phyloP scores from a whole-genome alignment of 2,113 vertebrate genomes.

The Cryptomyrus ogoouensis region DNA sequence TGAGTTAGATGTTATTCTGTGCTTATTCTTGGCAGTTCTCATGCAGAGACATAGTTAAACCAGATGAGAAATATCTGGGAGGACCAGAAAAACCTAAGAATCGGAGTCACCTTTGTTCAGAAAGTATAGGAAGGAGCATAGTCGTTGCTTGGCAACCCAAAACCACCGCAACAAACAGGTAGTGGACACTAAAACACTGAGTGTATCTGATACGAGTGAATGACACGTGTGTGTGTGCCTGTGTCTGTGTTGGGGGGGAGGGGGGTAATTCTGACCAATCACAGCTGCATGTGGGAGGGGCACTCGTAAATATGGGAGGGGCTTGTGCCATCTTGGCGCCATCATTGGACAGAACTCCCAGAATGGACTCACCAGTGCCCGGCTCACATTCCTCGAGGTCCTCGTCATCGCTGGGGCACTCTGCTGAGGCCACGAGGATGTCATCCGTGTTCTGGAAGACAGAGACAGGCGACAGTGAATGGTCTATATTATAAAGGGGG shows the following conservation, averaged over 20 bases:
- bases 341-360: neutral
- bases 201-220: neutral
- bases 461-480: slow-evolving; percentile 3
- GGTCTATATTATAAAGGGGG: neutral
- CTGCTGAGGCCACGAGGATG: slow-evolving; percentile 84
- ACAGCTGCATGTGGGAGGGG: slow-evolving; percentile 8
- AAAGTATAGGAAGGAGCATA: neutral
- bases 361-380: slow-evolving; percentile 79
- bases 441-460: slow-evolving; percentile 83
- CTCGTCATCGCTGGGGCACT: slow-evolving; percentile 92
- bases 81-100: neutral
- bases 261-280: slow-evolving; percentile 15
- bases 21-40: slow-evolving; percentile 7
- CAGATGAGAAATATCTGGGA: neutral
- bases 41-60: neutral
- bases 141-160: neutral
- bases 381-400: slow-evolving; percentile 92
- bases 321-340: neutral
- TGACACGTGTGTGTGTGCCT: neutral
- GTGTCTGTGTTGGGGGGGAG: neutral
- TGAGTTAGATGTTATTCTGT: neutral
- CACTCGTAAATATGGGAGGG: neutral
- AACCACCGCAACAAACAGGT: neutral
- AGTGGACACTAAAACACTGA: neutral
- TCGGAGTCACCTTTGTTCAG: neutral